A percentile compares a stretch with the other conserved stretches of the same genome.
Conservation (phyloP, 2,888 invertebrate genomes). For the Dynastes maya region DNA sequence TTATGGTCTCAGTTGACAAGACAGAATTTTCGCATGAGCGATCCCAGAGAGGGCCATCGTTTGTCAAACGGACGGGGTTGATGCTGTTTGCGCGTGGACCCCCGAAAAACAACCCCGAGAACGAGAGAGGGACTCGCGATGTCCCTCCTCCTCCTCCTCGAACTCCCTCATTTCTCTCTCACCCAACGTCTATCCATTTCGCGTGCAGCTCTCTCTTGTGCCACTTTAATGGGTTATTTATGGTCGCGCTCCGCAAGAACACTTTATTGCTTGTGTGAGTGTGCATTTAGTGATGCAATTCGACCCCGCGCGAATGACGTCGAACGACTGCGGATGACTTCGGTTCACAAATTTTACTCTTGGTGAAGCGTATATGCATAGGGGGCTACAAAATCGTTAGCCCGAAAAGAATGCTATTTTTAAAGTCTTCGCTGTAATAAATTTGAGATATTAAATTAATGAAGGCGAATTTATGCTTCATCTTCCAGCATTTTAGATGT, state of each 20-base stretch:
- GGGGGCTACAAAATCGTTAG: background rate
- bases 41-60: conserved; percentile 63
- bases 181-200: conserved; percentile 38
- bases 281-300: conserved; percentile 58
- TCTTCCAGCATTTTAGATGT: too few species aligned
- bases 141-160: conserved; percentile 8
- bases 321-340: conserved; percentile 26
- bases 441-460: too few species aligned
- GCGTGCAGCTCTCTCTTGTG: conserved; percentile 13
- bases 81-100: conserved; percentile 3
- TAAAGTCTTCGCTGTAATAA: too few species aligned
- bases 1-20: conserved; percentile 56
- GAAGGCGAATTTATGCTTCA: too few species aligned
- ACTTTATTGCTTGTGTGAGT: conserved; percentile 62
- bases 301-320: conserved; percentile 3
- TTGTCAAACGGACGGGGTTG: conserved; percentile 55
- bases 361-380: background rate
- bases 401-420: background rate
- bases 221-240: conserved; percentile 68
- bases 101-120: conserved; percentile 21
- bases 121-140: conserved; percentile 15
- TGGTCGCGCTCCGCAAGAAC: conserved; percentile 63
- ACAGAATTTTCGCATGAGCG: conserved; percentile 62
- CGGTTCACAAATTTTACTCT: conserved; percentile 12
- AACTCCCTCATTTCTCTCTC: too few species aligned